Base-by-base conservation (phyloP, 2,113 vertebrate genomes). In the Butastur rufipennis region DNA sequence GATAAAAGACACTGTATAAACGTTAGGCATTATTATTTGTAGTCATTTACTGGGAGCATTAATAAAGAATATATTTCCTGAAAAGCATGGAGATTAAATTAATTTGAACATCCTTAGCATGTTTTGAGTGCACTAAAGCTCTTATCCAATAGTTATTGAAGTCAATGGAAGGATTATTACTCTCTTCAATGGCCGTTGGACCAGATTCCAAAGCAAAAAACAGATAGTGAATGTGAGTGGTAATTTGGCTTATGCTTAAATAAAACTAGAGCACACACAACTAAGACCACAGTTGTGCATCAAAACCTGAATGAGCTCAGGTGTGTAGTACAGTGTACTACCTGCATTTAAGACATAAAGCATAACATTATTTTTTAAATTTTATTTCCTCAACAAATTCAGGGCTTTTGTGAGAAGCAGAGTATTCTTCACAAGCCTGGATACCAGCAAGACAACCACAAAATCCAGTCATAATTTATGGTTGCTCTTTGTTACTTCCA, bases 401-500 rank as follows among this genome's bases (percentile, higher is more conserved):
- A 62, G 62, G 20, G 34, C 66, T 86, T 53, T 68, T 25, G 2
- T 52, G 61, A 94, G 45, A 58, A 94, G 61, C 16, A 71, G n/a
- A 31, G 22, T 48, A 77, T 62, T 93, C 81, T 61, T 82, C 79
- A 87, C 43, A 94, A 95, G 78, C 66, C 21, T 17, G 13, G 67
- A 84, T 75, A 85, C 72, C 77, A 96, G 88, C 53, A 96, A 78
- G 43, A 75, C 31, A 96, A 95, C 91, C 79, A 89, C 79, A 81
- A 96, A 96, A 97, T 72, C 62, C 82, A 87, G 61, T 79, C 81
- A 45, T 81, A 89, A 93, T 95, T 97, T 85, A 89, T 80, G 63
- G 93, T 67, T 97, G 91, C 92, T 96, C 73, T 67, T 95, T 85
- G 68, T 67, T 94, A 92, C 86, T 97, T 97, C 92, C 85, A 97